phyloP scores from a whole-genome alignment of 2,113 vertebrate species.

The Oostethus manadensis region DNA sequence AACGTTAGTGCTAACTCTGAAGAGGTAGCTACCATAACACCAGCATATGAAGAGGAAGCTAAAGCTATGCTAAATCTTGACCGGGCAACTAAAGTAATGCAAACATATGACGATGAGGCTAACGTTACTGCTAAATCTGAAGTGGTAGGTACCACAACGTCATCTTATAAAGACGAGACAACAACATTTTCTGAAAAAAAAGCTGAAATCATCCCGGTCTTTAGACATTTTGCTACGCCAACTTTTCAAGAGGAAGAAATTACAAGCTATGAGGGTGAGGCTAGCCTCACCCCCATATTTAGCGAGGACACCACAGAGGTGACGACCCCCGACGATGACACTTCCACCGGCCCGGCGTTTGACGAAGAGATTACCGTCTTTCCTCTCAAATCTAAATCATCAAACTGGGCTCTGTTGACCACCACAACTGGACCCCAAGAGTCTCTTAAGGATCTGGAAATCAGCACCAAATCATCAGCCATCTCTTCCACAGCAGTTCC shows the following conservation, averaged over 20 bases:
- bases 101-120: background rate
- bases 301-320: background rate
- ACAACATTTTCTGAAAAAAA: slow-evolving; percentile 5
- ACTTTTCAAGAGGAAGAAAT: background rate
- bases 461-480: slow-evolving; percentile 31
- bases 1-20: too few species aligned
- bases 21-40: too few species aligned
- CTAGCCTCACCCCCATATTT: background rate
- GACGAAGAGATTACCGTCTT: slow-evolving; percentile 37
- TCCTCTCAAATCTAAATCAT: slow-evolving; percentile 43
- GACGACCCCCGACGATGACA: slow-evolving; percentile 4
- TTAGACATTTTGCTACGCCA: background rate
- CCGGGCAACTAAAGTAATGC: background rate
- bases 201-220: background rate
- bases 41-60: slow-evolving; percentile 1
- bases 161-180: background rate
- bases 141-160: background rate
- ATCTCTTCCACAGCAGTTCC: slow-evolving; percentile 20
- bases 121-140: background rate
- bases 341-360: background rate
- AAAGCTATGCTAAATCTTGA: background rate
- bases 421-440: slow-evolving; percentile 51
- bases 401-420: slow-evolving; percentile 34
- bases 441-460: slow-evolving; percentile 47
- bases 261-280: background rate